These are phyloP conservation scores for Ephialtes manifestator DNA, from an alignment of 2,888 invertebrate genomes.

Conservation along the genomic window DNA sequence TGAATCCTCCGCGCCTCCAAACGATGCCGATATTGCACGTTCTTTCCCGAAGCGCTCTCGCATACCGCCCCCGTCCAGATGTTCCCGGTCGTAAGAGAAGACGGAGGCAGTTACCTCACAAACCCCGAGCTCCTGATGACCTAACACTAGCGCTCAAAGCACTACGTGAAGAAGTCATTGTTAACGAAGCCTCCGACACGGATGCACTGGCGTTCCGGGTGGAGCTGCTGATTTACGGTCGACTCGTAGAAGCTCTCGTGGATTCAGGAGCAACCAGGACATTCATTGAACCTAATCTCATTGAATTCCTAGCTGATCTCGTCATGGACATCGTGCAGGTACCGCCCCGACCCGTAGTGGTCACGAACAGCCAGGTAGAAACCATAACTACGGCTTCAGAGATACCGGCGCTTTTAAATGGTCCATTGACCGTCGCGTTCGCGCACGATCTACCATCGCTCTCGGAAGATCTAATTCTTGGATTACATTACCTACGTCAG, in stretches of 20 bases:
- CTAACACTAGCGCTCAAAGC: not conserved
- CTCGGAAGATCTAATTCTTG: slow-evolving; percentile 25
- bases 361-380: not conserved
- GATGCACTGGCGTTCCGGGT: not conserved
- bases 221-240: not conserved
- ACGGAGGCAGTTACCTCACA: not conserved
- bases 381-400: not conserved
- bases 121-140: not conserved
- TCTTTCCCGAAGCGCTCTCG: not conserved
- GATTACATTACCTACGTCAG: slow-evolving; percentile 11
- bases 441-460: slow-evolving; percentile 19
- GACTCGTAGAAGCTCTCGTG: too few species aligned
- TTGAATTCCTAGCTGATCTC: not conserved
- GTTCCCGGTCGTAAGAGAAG: not conserved
- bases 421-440: not conserved
- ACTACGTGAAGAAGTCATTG: not conserved
- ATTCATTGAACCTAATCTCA: not conserved
- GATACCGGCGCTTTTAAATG: not conserved
- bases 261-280: slow-evolving; percentile 27
- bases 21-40: not conserved
- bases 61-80: not conserved
- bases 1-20: not conserved
- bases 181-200: not conserved
- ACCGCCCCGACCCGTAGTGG: not conserved
- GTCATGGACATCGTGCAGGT: not conserved